Evolutionary conservation across 2,888 invertebrate species (phyloP), one percentile per base, ranked within the genome.

Genomic region (Eupithecia insigniata): DNA sequence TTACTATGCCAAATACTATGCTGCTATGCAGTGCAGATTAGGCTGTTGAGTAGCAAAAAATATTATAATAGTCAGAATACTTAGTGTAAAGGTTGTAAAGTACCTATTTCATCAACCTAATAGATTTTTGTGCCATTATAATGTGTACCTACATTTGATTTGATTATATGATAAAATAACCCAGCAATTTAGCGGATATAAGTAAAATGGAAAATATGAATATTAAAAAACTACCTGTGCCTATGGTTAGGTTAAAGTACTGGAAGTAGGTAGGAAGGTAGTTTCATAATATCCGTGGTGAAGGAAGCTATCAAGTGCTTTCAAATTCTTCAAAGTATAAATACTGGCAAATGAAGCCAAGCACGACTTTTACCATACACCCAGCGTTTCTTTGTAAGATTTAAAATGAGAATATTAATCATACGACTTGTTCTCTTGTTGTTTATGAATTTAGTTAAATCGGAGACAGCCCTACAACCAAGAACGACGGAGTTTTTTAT

Each of bases 251-350:
- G 88, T 90, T 90, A 85, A 83, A 76, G 34, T 1, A 76, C 80
- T 84, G 83, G 83, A 84, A 83, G 78, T 74, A 76, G 60, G 51
- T 66, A 70, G 30, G 30, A 32, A 71, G 69, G 46, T 43, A 74
- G 78, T 90, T 89, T 87, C 86, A 81, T 84, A 88, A 90, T 78
- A 77, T 78, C 78, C 78, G 76, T 75, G 77, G 80, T 78, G 69
- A 76, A 78, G 69, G 64, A 64, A 64, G n/a, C 30, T 64, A 76
- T n/a, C 66, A 70, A 76, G 77, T 78, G 79, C 78, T 77, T 76
- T 77, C 69, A 70, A 85, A 84, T 88, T 88, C 87, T 85, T 87
- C 74, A 70, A 82, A 82, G 83, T 83, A 90, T 92, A 92, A 89
- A 89, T 88, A 87, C 79, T 78, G 77, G 83, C 80, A 77, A 77